Conservation (phyloP, 2,113 vertebrate genomes). For the Hucho hucho region DNA sequence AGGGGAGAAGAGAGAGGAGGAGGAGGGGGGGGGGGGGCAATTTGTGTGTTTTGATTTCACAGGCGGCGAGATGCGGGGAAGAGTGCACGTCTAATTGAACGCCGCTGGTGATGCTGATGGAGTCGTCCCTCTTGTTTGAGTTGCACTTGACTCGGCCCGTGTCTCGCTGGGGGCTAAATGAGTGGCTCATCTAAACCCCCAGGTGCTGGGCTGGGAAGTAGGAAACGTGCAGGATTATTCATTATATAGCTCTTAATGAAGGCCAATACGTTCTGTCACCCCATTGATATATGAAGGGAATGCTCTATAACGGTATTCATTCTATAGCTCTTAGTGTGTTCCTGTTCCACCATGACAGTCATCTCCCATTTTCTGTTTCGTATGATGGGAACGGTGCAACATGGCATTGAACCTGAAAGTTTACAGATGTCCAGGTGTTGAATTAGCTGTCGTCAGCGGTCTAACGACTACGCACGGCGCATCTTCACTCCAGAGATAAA, state of each 20-base stretch:
- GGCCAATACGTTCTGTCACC: no score
- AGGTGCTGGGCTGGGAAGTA: no score
- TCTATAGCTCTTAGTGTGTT: neutral
- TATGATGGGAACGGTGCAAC: no score
- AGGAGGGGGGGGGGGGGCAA: no score
- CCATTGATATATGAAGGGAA: no score
- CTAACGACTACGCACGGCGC: neutral
- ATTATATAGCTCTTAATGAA: no score
- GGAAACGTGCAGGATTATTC: no score
- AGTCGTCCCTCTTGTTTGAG: neutral
- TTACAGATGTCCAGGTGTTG: neutral
- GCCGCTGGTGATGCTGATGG: no score
- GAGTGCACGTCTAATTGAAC: neutral
- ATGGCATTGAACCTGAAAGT: neutral
- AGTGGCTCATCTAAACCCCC: neutral
- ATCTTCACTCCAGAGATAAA: conserved; percentile 16
- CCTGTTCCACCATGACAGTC: neutral
- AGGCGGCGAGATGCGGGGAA: neutral
- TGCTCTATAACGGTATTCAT: no score
- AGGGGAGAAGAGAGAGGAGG: no score
- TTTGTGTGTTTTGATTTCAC: neutral
- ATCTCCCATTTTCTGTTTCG: neutral
- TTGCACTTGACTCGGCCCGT: neutral
- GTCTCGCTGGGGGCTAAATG: neutral
- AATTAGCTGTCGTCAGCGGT: neutral